Evolutionary conservation across 2,797 vertebrate species (phyloP), one percentile per base, ranked within the genome.

Genomic region (Pangasius krempfi): DNA sequence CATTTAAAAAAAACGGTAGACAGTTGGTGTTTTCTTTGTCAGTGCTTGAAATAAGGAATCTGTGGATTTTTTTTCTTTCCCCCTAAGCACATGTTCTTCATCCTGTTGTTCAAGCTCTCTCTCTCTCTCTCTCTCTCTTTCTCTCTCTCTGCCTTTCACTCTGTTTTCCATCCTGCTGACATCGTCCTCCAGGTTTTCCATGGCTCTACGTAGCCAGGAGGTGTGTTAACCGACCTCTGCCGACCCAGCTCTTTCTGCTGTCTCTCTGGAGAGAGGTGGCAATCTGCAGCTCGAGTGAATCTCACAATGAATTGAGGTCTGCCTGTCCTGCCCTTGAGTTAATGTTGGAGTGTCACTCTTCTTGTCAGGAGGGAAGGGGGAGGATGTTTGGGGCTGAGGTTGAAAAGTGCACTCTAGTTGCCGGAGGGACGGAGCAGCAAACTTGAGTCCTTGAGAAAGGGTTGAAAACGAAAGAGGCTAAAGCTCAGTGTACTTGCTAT

Each of bases 61-160:
- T 4, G 79, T 6, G 27, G 47, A n/a, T 47, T 50, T 87, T 50
- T 87, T 88, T 87, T 88, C 87, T 86, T 62, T 66, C 30, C 88
- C 79, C 89, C 82, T 56, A 88, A 94, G 90, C 89, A 88, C 88
- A 79, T 92, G 87, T 86, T 92, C 93, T 92, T 94, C 90, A 89
- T 95, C 94, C 93, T 94, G 95, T 95, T 95, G 94, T 95, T 94
- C 93, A 91, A 87, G 89, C 90, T 91, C 54, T 64, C 22, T 72
- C 52, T 30, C 6, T 82, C 20, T 54, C 6, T 84, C 56, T 84
- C 66, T 27, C 20, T 88, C 90, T 66, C 88, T 90, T 90, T 92
- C 88, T 44, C 44, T 44, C 6, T 47, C 44, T 47, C 6, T 7
- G 6, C 7, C 6, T 47, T 47, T 47, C 44, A 90, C 78, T 91